These are phyloP conservation scores for Paralvinella palmiformis DNA, from an alignment of 1,140 invertebrate genomes.

Conservation along the genomic window DNA sequence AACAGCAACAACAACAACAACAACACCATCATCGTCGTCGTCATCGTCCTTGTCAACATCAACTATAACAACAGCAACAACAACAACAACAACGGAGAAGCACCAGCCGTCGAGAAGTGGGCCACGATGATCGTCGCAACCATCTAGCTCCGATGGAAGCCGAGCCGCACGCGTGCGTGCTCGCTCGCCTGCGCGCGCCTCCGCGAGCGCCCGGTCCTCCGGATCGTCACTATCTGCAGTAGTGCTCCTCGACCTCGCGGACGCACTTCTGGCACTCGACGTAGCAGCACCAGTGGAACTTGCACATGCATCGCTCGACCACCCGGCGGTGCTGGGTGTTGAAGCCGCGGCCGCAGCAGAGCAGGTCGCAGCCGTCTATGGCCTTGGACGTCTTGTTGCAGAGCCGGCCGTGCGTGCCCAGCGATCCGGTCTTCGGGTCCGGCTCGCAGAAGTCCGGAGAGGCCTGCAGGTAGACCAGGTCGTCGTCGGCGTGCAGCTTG, in stretches of 20 bases:
- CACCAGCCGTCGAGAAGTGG: no score
- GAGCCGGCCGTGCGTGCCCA: conserved; percentile 45
- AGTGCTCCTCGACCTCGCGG: conserved; percentile 40
- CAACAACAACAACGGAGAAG: no score
- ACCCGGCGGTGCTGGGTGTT: conserved; percentile 57
- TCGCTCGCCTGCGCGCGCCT: no score
- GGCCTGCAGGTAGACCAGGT: conserved; percentile 84
- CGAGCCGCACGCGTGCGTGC: no score
- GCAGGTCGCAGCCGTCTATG: conserved; percentile 53
- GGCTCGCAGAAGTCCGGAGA: conserved; percentile 92
- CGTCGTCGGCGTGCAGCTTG: conserved; percentile 50
- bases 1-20: no score
- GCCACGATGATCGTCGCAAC: no score
- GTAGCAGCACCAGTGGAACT: conserved; percentile 55
- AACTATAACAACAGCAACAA: no score
- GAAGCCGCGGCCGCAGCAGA: conserved; percentile 56
- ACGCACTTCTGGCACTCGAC: conserved; percentile 52
- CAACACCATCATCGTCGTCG: no score
- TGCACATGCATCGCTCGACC: conserved; percentile 60
- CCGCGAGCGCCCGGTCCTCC: no score
- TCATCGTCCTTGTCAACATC: no score
- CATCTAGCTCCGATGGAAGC: no score
- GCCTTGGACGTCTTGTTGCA: conserved; percentile 52
- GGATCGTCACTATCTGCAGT: no score
- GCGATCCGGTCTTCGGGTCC: conserved; percentile 55